These are phyloP conservation scores for Sesia bembeciformis DNA, from an alignment of 2,888 invertebrate genomes.

Conservation along the genomic window DNA sequence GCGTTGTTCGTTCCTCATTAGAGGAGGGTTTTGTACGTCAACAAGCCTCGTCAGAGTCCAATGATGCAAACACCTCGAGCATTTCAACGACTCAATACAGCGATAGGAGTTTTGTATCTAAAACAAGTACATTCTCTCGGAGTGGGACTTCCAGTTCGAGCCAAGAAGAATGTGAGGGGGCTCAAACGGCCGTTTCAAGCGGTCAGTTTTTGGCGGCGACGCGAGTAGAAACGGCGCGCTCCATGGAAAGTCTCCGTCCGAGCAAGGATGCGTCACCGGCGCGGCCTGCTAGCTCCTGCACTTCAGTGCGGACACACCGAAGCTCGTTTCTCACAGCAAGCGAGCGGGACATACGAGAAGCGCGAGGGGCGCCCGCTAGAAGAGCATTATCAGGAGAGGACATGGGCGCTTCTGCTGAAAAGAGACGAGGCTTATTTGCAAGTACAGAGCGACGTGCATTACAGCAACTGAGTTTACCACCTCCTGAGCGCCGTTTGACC, in stretches of 20 bases:
- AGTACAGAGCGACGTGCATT: slow-evolving; percentile 77
- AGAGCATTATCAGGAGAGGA: slow-evolving; percentile 78
- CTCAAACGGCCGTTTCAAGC: slow-evolving; percentile 56
- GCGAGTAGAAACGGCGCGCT: slow-evolving; percentile 76
- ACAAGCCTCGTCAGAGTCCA: slow-evolving; percentile 74
- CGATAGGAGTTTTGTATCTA: slow-evolving; percentile 67
- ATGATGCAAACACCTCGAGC: slow-evolving; percentile 69
- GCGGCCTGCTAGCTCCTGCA: slow-evolving; percentile 68
- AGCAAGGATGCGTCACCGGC: slow-evolving; percentile 71
- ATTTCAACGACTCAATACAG: slow-evolving; percentile 61
- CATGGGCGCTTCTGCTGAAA: slow-evolving; percentile 76
- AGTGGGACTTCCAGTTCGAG: slow-evolving; percentile 80
- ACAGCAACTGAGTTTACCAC: slow-evolving; percentile 81
- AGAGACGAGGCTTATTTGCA: slow-evolving; percentile 79
- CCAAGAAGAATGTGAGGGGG: slow-evolving; percentile 79
- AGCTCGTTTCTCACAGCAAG: slow-evolving; percentile 79
- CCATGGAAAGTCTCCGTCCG: slow-evolving; percentile 81
- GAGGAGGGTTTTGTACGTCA: slow-evolving; percentile 49
- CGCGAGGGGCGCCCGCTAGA: slow-evolving; percentile 76
- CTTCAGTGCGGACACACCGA: slow-evolving; percentile 64
- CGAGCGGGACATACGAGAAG: slow-evolving; percentile 79
- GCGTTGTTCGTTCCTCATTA: slow-evolving; percentile 51
- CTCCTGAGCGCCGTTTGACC: slow-evolving; percentile 80
- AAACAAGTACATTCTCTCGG: slow-evolving; percentile 67
- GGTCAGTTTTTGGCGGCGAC: slow-evolving; percentile 72